Evolutionary conservation across 2,888 invertebrate species (phyloP).

Genomic region (Plusia festucae): DNA sequence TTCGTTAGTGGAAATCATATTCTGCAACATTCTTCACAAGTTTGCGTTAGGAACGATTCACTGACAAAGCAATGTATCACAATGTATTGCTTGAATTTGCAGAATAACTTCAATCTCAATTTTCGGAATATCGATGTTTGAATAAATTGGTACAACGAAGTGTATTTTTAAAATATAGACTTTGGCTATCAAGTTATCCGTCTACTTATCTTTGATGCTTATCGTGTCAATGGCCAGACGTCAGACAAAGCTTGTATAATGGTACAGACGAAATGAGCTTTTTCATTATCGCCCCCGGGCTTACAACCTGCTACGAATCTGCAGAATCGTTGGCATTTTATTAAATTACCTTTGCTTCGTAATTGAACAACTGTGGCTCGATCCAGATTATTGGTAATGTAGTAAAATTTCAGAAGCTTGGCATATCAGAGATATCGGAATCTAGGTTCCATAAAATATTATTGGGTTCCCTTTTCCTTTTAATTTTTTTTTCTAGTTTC

Average conservation of each 20-base stretch:
- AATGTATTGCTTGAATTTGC: conserved; percentile 27
- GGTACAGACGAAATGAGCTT: conserved; percentile 51
- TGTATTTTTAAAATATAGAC: conserved; percentile 32
- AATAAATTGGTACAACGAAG: conserved; percentile 11
- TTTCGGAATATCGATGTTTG: conserved; percentile 6
- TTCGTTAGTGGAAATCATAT: conserved; percentile 32
- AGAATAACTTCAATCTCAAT: conserved; percentile 15
- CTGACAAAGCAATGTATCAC: conserved; percentile 6
- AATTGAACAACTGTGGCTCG: conserved; percentile 44
- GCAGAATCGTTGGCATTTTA: conserved; percentile 46
- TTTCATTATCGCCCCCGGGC: conserved; percentile 55
- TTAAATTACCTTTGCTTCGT: conserved; percentile 37
- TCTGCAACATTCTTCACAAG: conserved; percentile 18
- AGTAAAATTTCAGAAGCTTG: conserved; percentile 20
- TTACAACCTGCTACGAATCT: conserved; percentile 41
- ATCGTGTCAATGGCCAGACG: conserved; percentile 49
- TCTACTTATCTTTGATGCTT: conserved; percentile 30
- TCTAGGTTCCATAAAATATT: conserved; percentile 8
- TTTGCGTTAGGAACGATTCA: conserved; percentile 11
- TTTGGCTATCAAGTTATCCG: conserved; percentile 18
- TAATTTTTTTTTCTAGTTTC: conserved; percentile 6
- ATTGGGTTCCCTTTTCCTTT: conserved; percentile 2
- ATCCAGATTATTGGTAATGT: conserved; percentile 15
- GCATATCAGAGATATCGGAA: background rate
- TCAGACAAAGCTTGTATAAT: conserved; percentile 47